Evolutionary conservation across 2,113 vertebrate genomes (phyloP).

Genomic region (Riparia riparia): DNA sequence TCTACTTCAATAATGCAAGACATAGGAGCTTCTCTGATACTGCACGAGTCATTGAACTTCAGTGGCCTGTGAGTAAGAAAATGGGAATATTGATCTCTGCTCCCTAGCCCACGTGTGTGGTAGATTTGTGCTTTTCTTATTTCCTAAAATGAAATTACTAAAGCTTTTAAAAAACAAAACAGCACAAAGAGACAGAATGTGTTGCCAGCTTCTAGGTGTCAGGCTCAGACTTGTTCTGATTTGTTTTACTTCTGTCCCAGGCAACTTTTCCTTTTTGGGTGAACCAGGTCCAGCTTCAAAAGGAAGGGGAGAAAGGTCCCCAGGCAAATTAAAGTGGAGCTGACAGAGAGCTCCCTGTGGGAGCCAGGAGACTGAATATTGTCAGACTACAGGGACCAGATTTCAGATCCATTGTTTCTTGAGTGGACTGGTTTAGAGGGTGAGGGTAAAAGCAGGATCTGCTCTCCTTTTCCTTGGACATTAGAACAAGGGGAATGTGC

Average conservation of each 20-base stretch:
- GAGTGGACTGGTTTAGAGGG: background rate
- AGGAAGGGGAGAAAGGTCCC: background rate
- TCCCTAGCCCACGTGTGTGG: background rate
- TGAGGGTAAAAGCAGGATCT: background rate
- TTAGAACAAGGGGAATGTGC: background rate
- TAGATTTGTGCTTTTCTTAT: background rate
- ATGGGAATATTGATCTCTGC: background rate
- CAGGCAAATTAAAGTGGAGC: background rate
- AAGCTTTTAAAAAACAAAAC: background rate
- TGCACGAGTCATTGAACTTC: background rate
- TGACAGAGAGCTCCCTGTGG: background rate
- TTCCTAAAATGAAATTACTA: background rate
- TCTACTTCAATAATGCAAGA: background rate
- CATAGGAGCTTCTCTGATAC: background rate
- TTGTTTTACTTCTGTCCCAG: background rate
- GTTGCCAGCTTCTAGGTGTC: background rate
- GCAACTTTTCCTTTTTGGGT: background rate
- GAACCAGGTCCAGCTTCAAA: background rate
- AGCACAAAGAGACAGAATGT: background rate
- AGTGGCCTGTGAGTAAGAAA: background rate
- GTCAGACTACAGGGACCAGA: background rate
- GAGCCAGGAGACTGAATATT: background rate
- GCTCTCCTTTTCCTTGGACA: background rate
- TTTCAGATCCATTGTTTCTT: background rate
- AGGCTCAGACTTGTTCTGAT: background rate